phyloP scores from a whole-genome alignment of 2,797 vertebrate genomes.

The Enteromius afrohamiltoni region DNA sequence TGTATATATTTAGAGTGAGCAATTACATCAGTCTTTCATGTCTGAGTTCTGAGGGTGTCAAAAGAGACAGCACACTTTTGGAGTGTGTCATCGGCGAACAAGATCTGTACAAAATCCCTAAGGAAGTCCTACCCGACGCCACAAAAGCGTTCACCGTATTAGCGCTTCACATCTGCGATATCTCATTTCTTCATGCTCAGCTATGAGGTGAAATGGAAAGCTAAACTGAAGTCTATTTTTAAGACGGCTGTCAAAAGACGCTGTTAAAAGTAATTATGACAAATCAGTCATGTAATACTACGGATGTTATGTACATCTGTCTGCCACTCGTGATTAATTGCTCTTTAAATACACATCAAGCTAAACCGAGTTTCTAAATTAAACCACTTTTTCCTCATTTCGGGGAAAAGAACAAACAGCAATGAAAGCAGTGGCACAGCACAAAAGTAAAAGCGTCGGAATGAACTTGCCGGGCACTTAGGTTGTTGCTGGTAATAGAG shows the following conservation, averaged over 20 bases:
- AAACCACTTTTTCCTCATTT: background rate
- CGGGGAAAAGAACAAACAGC: too few species aligned
- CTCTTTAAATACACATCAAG: conserved; percentile 22
- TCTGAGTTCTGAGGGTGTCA: conserved; percentile 31
- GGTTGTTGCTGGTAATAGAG: background rate
- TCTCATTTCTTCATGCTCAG: background rate
- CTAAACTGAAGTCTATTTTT: conserved; percentile 20
- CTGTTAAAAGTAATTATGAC: conserved; percentile 29
- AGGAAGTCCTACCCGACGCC: conserved; percentile 16
- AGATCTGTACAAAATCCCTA: conserved; percentile 15
- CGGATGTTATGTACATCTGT: conserved; percentile 24
- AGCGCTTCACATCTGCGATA: conserved; percentile 24
- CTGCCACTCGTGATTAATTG: conserved; percentile 18
- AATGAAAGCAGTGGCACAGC: background rate
- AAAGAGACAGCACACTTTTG: background rate
- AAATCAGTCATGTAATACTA: conserved; percentile 29
- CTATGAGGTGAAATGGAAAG: conserved; percentile 6
- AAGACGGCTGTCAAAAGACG: conserved; percentile 9
- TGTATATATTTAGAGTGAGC: conserved; percentile 56
- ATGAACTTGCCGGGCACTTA: background rate
- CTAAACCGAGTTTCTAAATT: conserved; percentile 11
- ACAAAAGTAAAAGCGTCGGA: background rate
- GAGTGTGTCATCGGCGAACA: background rate
- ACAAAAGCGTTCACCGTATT: conserved; percentile 15
- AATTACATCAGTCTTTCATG: conserved; percentile 57